A percentile compares a stretch with the other conserved stretches of the same genome.
Conservation (phyloP, 2,888 invertebrate species). For the Trachelus troglodyta region DNA sequence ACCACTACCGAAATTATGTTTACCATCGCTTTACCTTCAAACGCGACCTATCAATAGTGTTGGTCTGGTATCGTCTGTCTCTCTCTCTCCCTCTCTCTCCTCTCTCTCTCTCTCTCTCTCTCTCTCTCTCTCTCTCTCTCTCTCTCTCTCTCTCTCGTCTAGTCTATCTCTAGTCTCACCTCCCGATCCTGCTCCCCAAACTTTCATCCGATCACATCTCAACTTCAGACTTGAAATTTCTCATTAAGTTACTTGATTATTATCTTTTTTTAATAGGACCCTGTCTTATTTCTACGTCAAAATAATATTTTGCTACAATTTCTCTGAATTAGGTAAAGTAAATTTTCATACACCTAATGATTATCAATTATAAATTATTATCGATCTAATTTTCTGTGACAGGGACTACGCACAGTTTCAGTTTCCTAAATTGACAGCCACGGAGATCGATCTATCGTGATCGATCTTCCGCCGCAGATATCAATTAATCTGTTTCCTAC, state of each 20-base stretch:
- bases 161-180: not conserved
- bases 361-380: not conserved
- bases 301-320: not conserved
- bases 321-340: not conserved
- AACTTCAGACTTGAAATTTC: not conserved
- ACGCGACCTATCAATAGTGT: not conserved
- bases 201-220: not conserved
- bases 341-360: not conserved
- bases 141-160: too few species aligned
- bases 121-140: too few species aligned
- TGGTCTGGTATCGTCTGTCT: not conserved
- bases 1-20: slow-evolving; percentile 45
- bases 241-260: not conserved
- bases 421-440: not conserved
- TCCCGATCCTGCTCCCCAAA: not conserved
- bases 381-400: not conserved
- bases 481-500: not conserved
- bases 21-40: slow-evolving; percentile 33
- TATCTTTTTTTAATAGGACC: not conserved
- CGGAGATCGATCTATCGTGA: not conserved
- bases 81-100: too few species aligned
- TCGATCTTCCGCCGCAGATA: not conserved
- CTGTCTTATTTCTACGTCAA: not conserved
- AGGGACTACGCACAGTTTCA: not conserved
- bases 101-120: too few species aligned